Evolutionary conservation across 2,113 vertebrate genomes (phyloP).

Genomic region (Cettia cetti): DNA sequence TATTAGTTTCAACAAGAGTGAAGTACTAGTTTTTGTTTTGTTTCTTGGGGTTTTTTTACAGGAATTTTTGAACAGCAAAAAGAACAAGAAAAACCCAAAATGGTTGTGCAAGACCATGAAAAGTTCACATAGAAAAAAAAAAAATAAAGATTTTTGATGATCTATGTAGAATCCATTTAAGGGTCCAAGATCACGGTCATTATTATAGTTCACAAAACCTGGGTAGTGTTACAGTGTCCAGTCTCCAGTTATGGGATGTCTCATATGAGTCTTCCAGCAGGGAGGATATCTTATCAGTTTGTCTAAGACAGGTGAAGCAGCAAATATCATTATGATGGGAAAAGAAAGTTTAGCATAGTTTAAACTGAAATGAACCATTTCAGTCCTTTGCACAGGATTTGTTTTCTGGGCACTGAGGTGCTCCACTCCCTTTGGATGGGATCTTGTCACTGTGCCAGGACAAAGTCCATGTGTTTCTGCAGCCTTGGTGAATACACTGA

Average conservation of each 20-base stretch:
- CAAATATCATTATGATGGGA: background rate
- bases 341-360: background rate
- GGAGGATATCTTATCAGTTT: background rate
- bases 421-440: background rate
- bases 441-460: background rate
- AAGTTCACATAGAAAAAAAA: background rate
- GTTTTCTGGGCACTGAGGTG: background rate
- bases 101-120: background rate
- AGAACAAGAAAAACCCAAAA: background rate
- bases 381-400: background rate
- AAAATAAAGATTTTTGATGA: background rate
- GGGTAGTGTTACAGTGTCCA: too few species aligned
- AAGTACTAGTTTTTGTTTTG: background rate
- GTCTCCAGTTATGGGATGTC: background rate
- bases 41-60: background rate
- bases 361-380: background rate
- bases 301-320: background rate
- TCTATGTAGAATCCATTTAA: fast-evolving
- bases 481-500: background rate
- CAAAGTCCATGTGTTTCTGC: background rate
- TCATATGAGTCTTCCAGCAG: fast-evolving
- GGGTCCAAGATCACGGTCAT: background rate
- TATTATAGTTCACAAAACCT: background rate
- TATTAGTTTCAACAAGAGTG: background rate
- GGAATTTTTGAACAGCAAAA: background rate